Evolutionary conservation across 2,888 invertebrate species (phyloP).

Genomic region (Latrodectus hesperus): DNA sequence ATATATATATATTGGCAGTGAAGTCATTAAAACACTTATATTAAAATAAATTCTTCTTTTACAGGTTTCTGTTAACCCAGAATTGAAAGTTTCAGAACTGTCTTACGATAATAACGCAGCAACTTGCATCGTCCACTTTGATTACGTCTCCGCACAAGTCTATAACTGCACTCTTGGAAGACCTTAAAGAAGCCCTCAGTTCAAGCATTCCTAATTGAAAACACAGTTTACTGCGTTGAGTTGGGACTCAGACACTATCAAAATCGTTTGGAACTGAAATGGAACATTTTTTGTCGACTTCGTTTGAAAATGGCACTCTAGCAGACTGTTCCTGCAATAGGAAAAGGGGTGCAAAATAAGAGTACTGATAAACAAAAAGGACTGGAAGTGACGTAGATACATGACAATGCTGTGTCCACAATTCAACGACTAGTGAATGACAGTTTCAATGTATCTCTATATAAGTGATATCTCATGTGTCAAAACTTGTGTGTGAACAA

Average conservation of each 20-base stretch:
- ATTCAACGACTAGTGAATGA: constrained; percentile 12
- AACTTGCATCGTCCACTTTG: constrained; percentile 85
- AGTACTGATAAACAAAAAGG: background rate
- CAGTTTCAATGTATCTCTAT: constrained; percentile 22
- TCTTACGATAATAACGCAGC: constrained; percentile 94
- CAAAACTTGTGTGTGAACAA: constrained; percentile 43
- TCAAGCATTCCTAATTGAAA: constrained; percentile 17
- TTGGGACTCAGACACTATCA: background rate
- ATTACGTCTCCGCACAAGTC: constrained; percentile 73
- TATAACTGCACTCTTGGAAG: constrained; percentile 82
- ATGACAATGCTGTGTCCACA: background rate
- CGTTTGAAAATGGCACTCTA: no score
- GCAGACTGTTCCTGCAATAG: no score
- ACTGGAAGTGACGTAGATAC: no score
- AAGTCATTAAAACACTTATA: no score
- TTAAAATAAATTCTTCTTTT: background rate
- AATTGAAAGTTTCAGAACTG: constrained; percentile 93
- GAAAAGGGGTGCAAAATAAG: background rate
- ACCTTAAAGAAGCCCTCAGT: constrained; percentile 77
- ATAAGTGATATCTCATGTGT: constrained; percentile 65
- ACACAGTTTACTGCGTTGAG: background rate
- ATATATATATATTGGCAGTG: no score
- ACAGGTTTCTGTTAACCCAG: constrained; percentile 90
- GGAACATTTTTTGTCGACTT: background rate
- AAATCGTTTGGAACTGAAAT: background rate